A percentile compares a stretch with the other conserved stretches of the same genome.
Evolutionary conservation across 2,113 vertebrate genomes (phyloP).

Genomic region (Nothobranchius furzeri): DNA sequence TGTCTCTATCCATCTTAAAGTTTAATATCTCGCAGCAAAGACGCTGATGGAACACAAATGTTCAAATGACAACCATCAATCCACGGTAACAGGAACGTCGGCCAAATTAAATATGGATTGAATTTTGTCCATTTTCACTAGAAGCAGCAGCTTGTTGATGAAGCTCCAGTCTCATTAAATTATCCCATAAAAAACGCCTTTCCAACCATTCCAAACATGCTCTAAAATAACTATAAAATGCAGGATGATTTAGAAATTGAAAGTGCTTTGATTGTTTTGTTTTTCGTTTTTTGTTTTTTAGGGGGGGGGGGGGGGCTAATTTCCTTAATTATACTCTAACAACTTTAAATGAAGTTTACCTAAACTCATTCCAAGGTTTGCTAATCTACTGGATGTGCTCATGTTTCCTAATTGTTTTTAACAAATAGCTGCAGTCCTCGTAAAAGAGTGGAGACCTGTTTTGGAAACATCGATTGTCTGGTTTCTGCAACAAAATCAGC

Average conservation of each 20-base stretch:
- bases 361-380: constrained; percentile 11
- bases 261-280: neutral
- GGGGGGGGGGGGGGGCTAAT: no score
- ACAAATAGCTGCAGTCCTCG: constrained; percentile 31
- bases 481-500: constrained; percentile 64
- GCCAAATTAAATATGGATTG: constrained; percentile 9
- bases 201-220: no score
- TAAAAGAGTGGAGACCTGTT: constrained; percentile 29
- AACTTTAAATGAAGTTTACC: neutral
- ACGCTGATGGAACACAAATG: neutral
- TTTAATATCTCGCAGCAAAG: no score
- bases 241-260: neutral
- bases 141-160: neutral
- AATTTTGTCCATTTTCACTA: neutral
- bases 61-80: constrained; percentile 15
- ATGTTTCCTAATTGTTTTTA: constrained; percentile 44
- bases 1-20: no score
- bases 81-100: constrained; percentile 4
- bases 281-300: neutral
- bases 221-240: neutral
- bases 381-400: constrained; percentile 20
- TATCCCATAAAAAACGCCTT: neutral
- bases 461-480: constrained; percentile 58
- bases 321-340: neutral
- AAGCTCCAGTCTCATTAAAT: neutral